phyloP scores from a whole-genome alignment of 53 echinoderm and acorn worm species.

The Arbacia lixula region DNA sequence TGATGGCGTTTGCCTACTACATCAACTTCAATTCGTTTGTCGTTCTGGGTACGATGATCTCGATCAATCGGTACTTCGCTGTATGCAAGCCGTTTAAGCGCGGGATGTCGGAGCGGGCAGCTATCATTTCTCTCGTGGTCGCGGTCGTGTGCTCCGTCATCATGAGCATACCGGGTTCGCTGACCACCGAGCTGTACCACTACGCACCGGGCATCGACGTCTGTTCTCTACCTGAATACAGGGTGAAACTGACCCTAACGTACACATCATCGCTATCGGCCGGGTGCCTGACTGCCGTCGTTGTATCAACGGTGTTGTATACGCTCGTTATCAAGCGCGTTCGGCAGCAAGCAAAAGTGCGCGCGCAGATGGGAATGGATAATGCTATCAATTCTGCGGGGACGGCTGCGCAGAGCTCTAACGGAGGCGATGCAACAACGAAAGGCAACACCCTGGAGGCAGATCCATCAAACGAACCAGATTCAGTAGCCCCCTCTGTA shows the following conservation, averaged over 20 bases:
- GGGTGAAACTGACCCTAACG: not conserved
- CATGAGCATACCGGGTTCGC: not conserved
- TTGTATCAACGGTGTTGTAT: not conserved
- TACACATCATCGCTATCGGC: not conserved
- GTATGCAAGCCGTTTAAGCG: constrained; percentile 24
- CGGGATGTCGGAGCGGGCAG: not conserved
- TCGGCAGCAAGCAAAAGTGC: not conserved
- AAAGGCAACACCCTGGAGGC: too few species aligned
- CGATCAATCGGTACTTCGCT: constrained; percentile 12
- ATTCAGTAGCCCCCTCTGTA: too few species aligned
- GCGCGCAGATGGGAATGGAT: too few species aligned
- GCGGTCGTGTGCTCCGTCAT: not conserved
- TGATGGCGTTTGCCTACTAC: not conserved
- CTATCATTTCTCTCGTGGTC: not conserved
- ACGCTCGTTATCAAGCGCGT: not conserved
- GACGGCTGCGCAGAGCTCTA: too few species aligned
- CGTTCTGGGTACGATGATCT: not conserved
- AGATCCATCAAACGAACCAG: too few species aligned
- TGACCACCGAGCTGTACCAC: not conserved
- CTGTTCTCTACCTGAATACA: not conserved
- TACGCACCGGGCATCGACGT: not conserved
- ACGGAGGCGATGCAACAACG: too few species aligned
- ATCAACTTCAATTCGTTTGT: not conserved
- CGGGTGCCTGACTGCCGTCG: not conserved
- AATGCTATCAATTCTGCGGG: too few species aligned